These are phyloP conservation scores for Callosobruchus maculatus DNA, from an alignment of 2,888 invertebrate species.

Conservation along the genomic window DNA sequence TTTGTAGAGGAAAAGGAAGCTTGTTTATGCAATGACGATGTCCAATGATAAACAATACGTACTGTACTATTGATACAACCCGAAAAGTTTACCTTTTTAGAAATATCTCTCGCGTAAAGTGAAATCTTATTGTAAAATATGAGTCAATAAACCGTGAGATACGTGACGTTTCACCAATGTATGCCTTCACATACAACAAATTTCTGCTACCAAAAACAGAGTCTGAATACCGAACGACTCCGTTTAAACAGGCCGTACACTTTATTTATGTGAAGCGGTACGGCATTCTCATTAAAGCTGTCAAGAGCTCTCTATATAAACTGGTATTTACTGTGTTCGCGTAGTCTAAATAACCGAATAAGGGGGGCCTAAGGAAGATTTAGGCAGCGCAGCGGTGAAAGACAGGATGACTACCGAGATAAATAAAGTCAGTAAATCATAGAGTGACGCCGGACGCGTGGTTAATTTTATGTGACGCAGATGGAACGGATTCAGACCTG, in stretches of 20 bases:
- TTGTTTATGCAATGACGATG: background rate
- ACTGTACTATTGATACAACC: background rate
- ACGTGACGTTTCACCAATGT: background rate
- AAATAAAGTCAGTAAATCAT: background rate
- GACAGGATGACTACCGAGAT: constrained; percentile 10
- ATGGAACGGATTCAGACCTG: background rate
- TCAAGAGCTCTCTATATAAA: background rate
- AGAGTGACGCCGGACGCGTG: background rate
- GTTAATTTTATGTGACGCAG: background rate
- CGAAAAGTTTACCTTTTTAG: background rate
- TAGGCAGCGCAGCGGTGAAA: constrained; percentile 8
- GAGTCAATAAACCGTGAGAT: background rate
- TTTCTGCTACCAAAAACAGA: background rate
- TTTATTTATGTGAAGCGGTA: background rate
- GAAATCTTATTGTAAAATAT: background rate
- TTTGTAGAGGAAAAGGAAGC: background rate
- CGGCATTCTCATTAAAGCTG: background rate
- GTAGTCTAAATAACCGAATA: background rate
- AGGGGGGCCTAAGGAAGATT: constrained; percentile 4
- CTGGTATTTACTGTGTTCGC: background rate
- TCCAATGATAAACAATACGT: background rate
- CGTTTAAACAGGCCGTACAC: background rate
- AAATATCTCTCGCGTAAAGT: background rate
- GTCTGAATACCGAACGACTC: background rate
- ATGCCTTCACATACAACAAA: background rate